Conservation (phyloP, 2,888 invertebrate species). For the Erpobdella octoculata region DNA sequence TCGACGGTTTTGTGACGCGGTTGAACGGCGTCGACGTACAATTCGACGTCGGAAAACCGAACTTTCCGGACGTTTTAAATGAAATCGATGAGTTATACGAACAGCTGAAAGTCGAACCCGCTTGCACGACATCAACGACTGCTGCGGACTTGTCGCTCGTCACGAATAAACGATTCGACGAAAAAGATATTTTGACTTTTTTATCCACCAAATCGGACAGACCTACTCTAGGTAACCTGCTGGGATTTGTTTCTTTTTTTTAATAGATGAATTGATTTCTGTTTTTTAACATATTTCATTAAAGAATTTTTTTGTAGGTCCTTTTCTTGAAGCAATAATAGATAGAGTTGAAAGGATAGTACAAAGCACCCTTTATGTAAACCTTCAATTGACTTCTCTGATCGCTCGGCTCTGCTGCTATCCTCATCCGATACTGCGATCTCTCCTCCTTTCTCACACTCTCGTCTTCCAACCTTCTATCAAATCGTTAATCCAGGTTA, state of each 20-base stretch:
- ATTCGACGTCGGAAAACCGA: background rate
- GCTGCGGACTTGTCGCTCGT: too few species aligned
- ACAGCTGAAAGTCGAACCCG: background rate
- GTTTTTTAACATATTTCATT: background rate
- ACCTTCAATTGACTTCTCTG: constrained; percentile 77
- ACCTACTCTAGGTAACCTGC: background rate
- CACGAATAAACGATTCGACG: too few species aligned
- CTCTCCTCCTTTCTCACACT: constrained; percentile 76
- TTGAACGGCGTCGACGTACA: background rate
- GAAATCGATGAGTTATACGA: background rate
- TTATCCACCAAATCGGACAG: too few species aligned
- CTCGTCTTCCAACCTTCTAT: constrained; percentile 80
- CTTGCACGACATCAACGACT: too few species aligned
- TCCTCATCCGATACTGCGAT: constrained; percentile 78
- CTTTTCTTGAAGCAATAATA: constrained; percentile 70
- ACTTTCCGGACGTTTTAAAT: background rate
- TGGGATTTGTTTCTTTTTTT: too few species aligned
- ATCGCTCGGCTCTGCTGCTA: constrained; percentile 77
- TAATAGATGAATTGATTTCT: background rate
- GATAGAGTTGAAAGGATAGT: constrained; percentile 74
- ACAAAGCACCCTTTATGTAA: constrained; percentile 73
- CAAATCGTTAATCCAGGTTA: constrained; percentile 79
- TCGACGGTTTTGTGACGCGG: background rate
- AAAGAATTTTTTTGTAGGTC: constrained; percentile 56
- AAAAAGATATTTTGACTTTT: too few species aligned